Evolutionary conservation across 1,140 invertebrate species (phyloP).

Genomic region (Atta cephalotes): DNA sequence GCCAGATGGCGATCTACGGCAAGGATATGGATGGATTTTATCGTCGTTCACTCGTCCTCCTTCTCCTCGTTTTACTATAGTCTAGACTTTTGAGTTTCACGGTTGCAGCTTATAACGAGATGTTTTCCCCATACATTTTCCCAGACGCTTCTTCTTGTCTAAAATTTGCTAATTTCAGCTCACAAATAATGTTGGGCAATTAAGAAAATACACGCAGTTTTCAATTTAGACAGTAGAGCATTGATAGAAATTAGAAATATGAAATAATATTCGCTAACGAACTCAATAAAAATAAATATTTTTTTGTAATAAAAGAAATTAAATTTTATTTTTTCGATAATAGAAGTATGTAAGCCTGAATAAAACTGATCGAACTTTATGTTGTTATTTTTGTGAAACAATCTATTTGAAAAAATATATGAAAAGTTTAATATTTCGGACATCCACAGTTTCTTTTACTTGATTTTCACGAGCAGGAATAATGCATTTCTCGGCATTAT

Average conservation of each 20-base stretch:
- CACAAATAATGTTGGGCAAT: not conserved
- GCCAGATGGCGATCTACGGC: constrained; percentile 89
- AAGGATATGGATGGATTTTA: constrained; percentile 33
- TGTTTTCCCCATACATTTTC: not conserved
- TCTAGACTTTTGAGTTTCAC: constrained; percentile 31
- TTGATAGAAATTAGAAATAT: constrained; percentile 2
- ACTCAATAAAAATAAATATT: not conserved
- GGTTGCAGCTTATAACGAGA: constrained; percentile 6
- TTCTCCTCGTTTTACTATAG: not conserved
- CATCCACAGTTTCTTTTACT: not conserved
- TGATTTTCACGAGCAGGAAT: not conserved
- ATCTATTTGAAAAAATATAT: not conserved
- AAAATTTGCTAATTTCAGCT: constrained; percentile 17
- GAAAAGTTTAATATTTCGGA: not conserved
- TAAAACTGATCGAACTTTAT: not conserved
- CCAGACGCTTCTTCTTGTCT: not conserved
- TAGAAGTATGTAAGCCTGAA: not conserved
- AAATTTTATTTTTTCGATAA: not conserved
- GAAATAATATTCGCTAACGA: not conserved
- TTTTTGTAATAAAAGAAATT: not conserved
- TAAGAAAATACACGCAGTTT: constrained; percentile 1
- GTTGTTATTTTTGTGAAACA: not conserved
- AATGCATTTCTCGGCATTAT: not conserved
- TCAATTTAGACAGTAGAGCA: not conserved
- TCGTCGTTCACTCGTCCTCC: not conserved